phyloP scores from a whole-genome alignment of 2,888 invertebrate species.

The Malthinus seriepunctatus region DNA sequence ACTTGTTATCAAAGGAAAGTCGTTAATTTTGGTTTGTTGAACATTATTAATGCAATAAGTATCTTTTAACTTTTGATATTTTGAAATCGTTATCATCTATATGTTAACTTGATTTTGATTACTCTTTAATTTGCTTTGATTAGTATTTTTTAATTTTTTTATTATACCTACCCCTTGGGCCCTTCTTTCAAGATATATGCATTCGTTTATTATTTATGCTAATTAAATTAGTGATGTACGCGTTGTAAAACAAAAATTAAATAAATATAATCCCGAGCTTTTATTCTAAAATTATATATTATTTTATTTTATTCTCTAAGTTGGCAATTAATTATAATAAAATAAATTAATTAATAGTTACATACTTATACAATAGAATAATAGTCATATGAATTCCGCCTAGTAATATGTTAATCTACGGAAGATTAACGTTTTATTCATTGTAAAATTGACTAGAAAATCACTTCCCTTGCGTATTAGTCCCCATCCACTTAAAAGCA shows the following conservation, averaged over 20 bases:
- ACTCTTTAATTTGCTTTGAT: conserved; percentile 13
- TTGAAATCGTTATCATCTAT: conserved; percentile 2
- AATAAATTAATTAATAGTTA: too few relatives aligned
- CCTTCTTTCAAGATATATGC: too few relatives aligned
- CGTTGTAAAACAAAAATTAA: too few relatives aligned
- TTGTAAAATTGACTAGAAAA: conserved; percentile 55
- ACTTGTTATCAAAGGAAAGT: conserved; percentile 32
- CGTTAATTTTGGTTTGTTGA: conserved; percentile 33
- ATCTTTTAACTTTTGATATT: conserved; percentile 12
- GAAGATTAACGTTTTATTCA: conserved; percentile 43
- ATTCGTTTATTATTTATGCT: too few relatives aligned
- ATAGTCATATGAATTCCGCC: not conserved
- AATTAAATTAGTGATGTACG: too few relatives aligned
- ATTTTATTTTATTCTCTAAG: too few relatives aligned
- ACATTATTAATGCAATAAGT: conserved; percentile 26
- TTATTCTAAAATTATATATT: too few relatives aligned
- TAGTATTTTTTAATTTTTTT: too few relatives aligned
- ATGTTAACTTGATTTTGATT: conserved; percentile 17
- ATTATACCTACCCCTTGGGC: too few relatives aligned
- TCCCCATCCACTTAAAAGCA: conserved; percentile 45
- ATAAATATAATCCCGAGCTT: too few relatives aligned
- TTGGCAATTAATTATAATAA: too few relatives aligned
- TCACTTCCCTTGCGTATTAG: conserved; percentile 45
- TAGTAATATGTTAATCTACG: conserved; percentile 16
- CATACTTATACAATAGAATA: not conserved